Evolutionary conservation across 2,888 invertebrate species (phyloP).

Genomic region (Aromia moschata): DNA sequence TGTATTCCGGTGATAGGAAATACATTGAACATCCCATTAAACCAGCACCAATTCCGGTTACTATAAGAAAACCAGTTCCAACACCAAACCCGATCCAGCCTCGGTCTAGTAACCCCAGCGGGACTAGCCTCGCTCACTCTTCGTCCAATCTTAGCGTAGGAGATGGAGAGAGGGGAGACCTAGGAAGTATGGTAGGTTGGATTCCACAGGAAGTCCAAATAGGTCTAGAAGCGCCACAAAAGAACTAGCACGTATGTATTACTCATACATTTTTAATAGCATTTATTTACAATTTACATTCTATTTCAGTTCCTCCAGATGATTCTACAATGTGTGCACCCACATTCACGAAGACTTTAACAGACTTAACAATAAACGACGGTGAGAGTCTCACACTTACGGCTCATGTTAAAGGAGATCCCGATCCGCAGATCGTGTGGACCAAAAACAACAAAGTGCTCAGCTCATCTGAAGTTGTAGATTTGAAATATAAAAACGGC

Average conservation of each 20-base stretch:
- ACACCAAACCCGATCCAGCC: conserved; percentile 63
- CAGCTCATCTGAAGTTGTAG: conserved; percentile 84
- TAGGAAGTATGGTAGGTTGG: conserved; percentile 77
- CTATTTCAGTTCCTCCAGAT: conserved; percentile 79
- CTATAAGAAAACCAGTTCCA: conserved; percentile 67
- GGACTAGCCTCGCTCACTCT: conserved; percentile 61
- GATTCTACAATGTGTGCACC: conserved; percentile 90
- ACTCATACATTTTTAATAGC: too few relatives aligned
- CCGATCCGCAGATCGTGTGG: conserved; percentile 93
- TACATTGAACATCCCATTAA: conserved; percentile 87
- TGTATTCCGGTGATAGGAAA: conserved; percentile 89
- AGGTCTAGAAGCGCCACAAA: conserved; percentile 90
- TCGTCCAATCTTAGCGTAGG: conserved; percentile 61
- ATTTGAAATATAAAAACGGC: conserved; percentile 91
- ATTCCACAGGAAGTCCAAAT: conserved; percentile 81
- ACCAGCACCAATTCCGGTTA: conserved; percentile 80
- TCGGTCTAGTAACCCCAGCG: conserved; percentile 49
- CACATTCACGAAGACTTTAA: conserved; percentile 81
- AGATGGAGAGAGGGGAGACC: conserved; percentile 64
- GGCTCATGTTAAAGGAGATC: conserved; percentile 89
- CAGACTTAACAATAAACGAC: conserved; percentile 81
- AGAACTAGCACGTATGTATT: conserved; percentile 78
- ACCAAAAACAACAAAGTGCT: conserved; percentile 83
- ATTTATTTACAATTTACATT: too few relatives aligned
- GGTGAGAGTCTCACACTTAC: conserved; percentile 87